These are phyloP conservation scores for Mimumesa dahlbomi DNA, from an alignment of 2,888 invertebrate genomes.

Conservation along the genomic window DNA sequence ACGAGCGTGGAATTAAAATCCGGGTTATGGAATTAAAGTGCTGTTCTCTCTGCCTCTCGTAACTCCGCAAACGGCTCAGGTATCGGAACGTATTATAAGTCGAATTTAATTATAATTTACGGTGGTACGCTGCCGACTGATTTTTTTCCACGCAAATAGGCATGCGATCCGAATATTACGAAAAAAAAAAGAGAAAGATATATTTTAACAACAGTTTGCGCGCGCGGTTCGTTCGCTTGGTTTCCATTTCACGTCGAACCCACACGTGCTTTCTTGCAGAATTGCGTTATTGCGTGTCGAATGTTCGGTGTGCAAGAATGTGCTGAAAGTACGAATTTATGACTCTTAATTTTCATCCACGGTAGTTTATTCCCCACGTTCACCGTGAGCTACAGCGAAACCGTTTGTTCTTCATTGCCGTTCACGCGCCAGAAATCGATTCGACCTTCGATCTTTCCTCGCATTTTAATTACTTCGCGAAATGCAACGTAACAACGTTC, in stretches of 20 bases:
- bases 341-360: slow-evolving; percentile 5
- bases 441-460: slow-evolving; percentile 3
- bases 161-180: neutral
- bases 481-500: neutral
- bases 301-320: neutral
- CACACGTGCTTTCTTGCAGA: too few relatives aligned
- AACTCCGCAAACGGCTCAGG: slow-evolving; percentile 10
- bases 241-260: neutral
- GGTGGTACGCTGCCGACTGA: slow-evolving; percentile 7
- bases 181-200: neutral
- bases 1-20: slow-evolving; percentile 45
- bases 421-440: neutral
- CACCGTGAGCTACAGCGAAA: too few relatives aligned
- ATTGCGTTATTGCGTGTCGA: neutral
- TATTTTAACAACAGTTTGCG: neutral
- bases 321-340: neutral
- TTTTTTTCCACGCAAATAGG: neutral
- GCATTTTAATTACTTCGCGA: slow-evolving; percentile 8
- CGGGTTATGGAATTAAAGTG: slow-evolving; percentile 48
- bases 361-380: too few relatives aligned
- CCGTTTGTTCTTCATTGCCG: too few relatives aligned
- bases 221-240: neutral
- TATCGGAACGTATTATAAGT: slow-evolving; percentile 15
- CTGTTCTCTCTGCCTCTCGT: slow-evolving; percentile 3
- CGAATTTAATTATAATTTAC: slow-evolving; percentile 51